Evolutionary conservation across 2,113 vertebrate species (phyloP), one percentile per base, ranked within the genome.

Genomic region (Hippocampus barbouri): DNA sequence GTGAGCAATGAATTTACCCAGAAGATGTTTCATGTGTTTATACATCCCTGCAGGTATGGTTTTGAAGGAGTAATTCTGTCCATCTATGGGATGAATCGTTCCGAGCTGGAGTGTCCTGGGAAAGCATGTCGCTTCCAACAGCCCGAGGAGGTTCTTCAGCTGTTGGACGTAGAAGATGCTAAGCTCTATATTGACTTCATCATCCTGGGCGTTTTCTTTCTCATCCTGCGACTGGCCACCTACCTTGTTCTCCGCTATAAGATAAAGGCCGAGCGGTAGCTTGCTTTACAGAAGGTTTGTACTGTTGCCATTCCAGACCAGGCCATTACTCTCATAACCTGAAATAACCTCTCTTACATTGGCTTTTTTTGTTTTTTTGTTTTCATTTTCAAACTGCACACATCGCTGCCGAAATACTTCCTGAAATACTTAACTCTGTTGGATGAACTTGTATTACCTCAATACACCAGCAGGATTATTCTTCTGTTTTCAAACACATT

Each of bases 161-260:
- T 95, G 0, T 75, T 98, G 79, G 95, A 98, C 0, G 95, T 98
- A 62, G 95, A 98, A 77, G 95, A 96, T 0, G 94, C 95, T 65
- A 96, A 97, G 83, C 94, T 99, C 71, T 96, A 98, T 79, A 78
- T 97, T 69, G 97, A 99, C 86, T 99, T 99, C 88, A 92, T 96
- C 34, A 91, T 96, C 53, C 89, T 99, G 74, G 96, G 94, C n/a
- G 87, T 96, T 78, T 99, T 99, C 88, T 98, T 99, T 14, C 0
- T 98, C 83, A 83, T 94, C 67, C 88, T 99, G 34, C 91, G 97
- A 68, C 91, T 98, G 49, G 87, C 96, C 83, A 98, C 96, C 5
- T 99, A 98, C 85, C 87, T 98, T 56, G 93, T 97, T 41, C 93
- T 98, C 56, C 95, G 96, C 76, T 98, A 97, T 87, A 95, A 95